Conservation (phyloP, 1,140 invertebrate species). For the Zeugodacus cucurbitae region DNA sequence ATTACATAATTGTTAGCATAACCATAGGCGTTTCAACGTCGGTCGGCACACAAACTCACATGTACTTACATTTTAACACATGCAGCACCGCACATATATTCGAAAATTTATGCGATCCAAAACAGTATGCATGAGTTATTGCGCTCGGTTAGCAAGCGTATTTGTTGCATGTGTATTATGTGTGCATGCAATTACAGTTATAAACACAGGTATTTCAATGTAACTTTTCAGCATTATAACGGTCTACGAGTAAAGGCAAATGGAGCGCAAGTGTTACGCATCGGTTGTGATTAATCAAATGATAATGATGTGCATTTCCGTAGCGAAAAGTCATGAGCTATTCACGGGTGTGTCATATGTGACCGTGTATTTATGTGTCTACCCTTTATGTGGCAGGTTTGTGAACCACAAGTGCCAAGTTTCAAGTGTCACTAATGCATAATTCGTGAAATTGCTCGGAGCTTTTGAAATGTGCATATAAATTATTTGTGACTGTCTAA, state of each 20-base stretch:
- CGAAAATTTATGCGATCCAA: neutral
- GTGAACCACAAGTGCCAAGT: no score
- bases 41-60: neutral
- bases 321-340: neutral
- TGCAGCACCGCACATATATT: neutral
- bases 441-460: no score
- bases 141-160: neutral
- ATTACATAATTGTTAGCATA: neutral
- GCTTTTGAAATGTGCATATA: no score
- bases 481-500: no score
- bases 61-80: neutral
- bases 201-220: neutral
- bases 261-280: neutral
- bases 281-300: constrained; percentile 3
- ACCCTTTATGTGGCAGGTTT: no score
- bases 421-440: no score
- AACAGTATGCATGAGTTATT: neutral
- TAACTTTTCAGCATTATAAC: neutral
- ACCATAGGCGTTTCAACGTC: neutral
- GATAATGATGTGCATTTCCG: neutral
- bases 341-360: no score
- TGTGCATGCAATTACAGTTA: neutral
- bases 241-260: neutral
- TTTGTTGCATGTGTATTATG: neutral
- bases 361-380: no score